A percentile compares a stretch with the other conserved stretches of the same genome.
Evolutionary conservation across 2,888 invertebrate species (phyloP).

Genomic region (Coenonympha glycerion): DNA sequence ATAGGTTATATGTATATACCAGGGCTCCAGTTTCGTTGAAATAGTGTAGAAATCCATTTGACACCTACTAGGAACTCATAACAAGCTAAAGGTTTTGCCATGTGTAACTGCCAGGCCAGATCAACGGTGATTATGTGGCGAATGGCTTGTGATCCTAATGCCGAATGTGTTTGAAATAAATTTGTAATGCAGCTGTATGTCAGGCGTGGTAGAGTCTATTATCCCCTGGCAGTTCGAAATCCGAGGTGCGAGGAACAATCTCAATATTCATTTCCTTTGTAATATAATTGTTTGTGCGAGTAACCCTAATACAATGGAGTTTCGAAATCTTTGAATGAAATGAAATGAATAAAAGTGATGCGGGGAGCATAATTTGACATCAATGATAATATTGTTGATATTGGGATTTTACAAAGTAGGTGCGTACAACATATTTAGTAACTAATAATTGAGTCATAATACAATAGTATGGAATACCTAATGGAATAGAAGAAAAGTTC

Average conservation of each 20-base stretch:
- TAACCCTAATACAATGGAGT: conserved; percentile 21
- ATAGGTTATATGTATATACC: too few species aligned
- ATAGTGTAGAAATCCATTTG: background rate
- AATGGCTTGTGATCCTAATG: conserved; percentile 29
- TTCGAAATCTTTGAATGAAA: conserved; percentile 12
- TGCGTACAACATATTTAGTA: too few species aligned
- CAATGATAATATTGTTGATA: too few species aligned
- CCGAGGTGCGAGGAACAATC: conserved; percentile 20
- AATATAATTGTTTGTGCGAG: conserved; percentile 31
- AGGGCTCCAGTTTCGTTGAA: too few species aligned
- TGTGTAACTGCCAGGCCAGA: conserved; percentile 16
- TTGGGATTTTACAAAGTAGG: too few species aligned
- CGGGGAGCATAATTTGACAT: background rate
- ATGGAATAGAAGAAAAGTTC: too few species aligned
- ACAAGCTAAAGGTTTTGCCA: conserved; percentile 4
- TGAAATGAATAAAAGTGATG: too few species aligned
- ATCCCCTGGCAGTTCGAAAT: conserved; percentile 10
- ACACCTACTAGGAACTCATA: background rate
- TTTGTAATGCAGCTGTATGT: conserved; percentile 7
- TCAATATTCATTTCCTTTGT: conserved; percentile 32
- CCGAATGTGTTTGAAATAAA: conserved; percentile 12
- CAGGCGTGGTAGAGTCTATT: conserved; percentile 15
- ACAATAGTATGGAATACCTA: too few species aligned
- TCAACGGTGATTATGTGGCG: conserved; percentile 30
- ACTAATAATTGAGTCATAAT: too few species aligned